Base-by-base conservation (phyloP, 2,113 vertebrate genomes). In the Syngnathus floridae region DNA sequence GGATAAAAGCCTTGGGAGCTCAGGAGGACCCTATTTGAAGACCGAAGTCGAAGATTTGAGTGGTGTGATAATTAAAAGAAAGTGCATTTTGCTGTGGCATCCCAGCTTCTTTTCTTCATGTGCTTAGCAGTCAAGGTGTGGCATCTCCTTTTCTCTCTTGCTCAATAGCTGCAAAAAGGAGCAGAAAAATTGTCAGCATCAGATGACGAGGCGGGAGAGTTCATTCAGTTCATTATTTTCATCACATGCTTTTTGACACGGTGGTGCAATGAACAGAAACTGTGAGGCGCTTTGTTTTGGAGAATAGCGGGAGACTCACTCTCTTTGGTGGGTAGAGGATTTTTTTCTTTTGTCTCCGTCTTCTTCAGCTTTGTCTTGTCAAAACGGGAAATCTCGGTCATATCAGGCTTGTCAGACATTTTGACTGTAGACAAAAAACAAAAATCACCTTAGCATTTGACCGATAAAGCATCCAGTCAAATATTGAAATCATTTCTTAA, bases 321-420 rank as follows among this genome's bases (percentile, higher is more conserved):
- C 87, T 94, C 93, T 91, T 95, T 93, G 78, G 92, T 94, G 73
- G 94, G 93, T 72, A 95, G 72, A 69, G 93, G 92, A 75, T 95
- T 94, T 88, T 93, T 93, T 66, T 93, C 93, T 91, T 92, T 92
- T 65, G 94, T 95, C 90, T 94, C 92, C 5, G 90, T 94, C 88
- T 95, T 95, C 89, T 94, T 94, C 89, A 93, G 91, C 86, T 94
- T 94, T 81, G 92, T 89, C 90, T 92, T 95, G 89, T 94, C 93
- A 73, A 95, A 94, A 48, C 90, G 89, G 83, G 92, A 89, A 59
- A 94, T 93, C 88, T 97, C 93, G 0, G 90, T 91, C 63, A 95
- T 89, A 70, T 95, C 92, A 14, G 93, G 93, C 74, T 94, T 95
- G 90, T 94, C 93, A 69, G 90, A 93, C 93, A 95, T 95, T 66